phyloP scores from a whole-genome alignment of 1,140 invertebrate genomes.

The Portunus trituberculatus region DNA sequence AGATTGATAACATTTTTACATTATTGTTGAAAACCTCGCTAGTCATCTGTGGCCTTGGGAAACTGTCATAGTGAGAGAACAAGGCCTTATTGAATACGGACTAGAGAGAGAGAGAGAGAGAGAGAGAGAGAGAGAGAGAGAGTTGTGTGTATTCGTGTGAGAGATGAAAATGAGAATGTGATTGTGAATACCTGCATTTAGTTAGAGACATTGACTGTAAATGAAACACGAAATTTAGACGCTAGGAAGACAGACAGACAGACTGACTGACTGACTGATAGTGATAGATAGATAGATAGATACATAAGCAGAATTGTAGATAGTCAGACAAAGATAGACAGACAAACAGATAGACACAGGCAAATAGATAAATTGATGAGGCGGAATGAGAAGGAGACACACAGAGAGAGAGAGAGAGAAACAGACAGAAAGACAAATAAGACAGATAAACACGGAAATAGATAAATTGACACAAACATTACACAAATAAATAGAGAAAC shows the following conservation, averaged over 20 bases:
- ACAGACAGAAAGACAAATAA: neutral
- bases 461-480: too few species aligned
- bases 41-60: neutral
- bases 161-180: too few species aligned
- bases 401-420: neutral
- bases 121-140: neutral
- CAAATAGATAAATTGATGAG: neutral
- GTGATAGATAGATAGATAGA: neutral
- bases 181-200: too few species aligned
- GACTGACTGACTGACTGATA: too few species aligned
- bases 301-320: neutral
- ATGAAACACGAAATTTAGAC: too few species aligned
- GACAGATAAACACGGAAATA: too few species aligned
- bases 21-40: neutral
- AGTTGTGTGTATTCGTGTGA: too few species aligned
- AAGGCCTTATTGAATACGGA: neutral
- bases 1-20: too few species aligned
- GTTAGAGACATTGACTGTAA: too few species aligned
- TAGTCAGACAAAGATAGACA: neutral
- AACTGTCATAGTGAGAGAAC: neutral
- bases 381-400: neutral
- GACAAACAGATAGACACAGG: neutral
- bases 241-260: too few species aligned
- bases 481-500: too few species aligned
- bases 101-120: constrained; percentile 32